phyloP scores from a whole-genome alignment of 2,113 vertebrate species.

The Asarcornis scutulata region DNA sequence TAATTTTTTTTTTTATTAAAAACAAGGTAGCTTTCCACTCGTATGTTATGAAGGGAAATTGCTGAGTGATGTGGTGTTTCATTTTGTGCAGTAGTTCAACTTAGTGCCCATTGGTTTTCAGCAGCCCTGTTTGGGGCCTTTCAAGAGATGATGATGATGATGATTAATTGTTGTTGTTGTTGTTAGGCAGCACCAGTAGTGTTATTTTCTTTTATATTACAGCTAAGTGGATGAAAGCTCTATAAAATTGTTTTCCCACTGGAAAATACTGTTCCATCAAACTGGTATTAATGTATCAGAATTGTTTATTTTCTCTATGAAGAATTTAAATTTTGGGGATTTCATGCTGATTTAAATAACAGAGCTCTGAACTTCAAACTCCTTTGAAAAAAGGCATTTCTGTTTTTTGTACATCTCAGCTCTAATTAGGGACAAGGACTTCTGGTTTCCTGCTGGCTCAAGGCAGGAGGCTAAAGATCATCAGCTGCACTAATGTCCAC shows the following conservation, averaged over 20 bases:
- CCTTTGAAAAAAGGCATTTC: background rate
- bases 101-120: background rate
- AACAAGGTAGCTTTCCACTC: background rate
- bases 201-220: background rate
- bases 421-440: background rate
- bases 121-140: background rate
- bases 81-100: background rate
- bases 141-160: background rate
- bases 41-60: background rate
- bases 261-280: constrained; percentile 6
- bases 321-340: background rate
- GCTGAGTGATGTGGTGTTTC: background rate
- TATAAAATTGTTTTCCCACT: constrained; percentile 26
- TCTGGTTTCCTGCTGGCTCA: constrained; percentile 28
- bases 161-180: background rate
- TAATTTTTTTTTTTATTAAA: background rate
- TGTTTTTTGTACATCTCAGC: background rate
- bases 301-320: constrained; percentile 22
- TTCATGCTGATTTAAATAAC: constrained; percentile 17
- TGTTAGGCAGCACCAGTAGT: background rate
- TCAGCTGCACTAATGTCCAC: constrained; percentile 22
- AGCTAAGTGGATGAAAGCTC: background rate
- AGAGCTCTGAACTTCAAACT: background rate
- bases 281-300: background rate
- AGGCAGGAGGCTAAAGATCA: constrained; percentile 56